These are phyloP conservation scores for Hucho hucho DNA, from an alignment of 2,113 vertebrate species.

Conservation along the genomic window DNA sequence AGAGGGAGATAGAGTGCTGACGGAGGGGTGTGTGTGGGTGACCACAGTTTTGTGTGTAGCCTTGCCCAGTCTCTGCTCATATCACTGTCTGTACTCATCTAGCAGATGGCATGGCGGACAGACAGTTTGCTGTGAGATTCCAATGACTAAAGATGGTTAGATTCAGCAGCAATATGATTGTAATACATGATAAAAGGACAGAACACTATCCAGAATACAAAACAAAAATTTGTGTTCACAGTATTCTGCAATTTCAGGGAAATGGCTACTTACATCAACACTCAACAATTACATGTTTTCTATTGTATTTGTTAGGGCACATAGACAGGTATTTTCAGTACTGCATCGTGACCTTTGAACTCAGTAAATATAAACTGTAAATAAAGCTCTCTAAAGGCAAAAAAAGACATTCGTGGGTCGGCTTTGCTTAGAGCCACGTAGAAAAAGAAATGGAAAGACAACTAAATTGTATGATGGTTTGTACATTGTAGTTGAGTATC, in stretches of 20 bases:
- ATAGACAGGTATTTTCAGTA: slow-evolving; percentile 65
- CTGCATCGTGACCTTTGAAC: slow-evolving; percentile 63
- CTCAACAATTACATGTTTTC: slow-evolving; percentile 50
- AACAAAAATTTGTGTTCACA: slow-evolving; percentile 19
- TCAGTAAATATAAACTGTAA: slow-evolving; percentile 78
- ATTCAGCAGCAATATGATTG: slow-evolving; percentile 65
- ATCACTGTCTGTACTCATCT: background rate
- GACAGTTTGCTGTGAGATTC: too few relatives aligned
- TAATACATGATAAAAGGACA: slow-evolving; percentile 33
- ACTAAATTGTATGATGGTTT: background rate
- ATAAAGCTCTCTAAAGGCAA: slow-evolving; percentile 74
- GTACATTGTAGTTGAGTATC: background rate
- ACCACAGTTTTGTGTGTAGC: too few relatives aligned
- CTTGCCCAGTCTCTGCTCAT: too few relatives aligned
- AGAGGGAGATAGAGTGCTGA: slow-evolving; percentile 8
- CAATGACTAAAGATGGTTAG: too few relatives aligned
- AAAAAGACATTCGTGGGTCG: slow-evolving; percentile 6
- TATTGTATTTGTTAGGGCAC: slow-evolving; percentile 63
- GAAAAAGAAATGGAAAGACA: background rate
- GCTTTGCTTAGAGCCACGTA: background rate
- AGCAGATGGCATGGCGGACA: too few relatives aligned
- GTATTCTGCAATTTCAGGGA: slow-evolving; percentile 36
- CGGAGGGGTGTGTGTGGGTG: background rate
- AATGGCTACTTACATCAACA: slow-evolving; percentile 25
- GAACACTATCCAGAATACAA: slow-evolving; percentile 24